Conservation (phyloP, 2,113 vertebrate species). For the Tenrec ecaudatus region DNA sequence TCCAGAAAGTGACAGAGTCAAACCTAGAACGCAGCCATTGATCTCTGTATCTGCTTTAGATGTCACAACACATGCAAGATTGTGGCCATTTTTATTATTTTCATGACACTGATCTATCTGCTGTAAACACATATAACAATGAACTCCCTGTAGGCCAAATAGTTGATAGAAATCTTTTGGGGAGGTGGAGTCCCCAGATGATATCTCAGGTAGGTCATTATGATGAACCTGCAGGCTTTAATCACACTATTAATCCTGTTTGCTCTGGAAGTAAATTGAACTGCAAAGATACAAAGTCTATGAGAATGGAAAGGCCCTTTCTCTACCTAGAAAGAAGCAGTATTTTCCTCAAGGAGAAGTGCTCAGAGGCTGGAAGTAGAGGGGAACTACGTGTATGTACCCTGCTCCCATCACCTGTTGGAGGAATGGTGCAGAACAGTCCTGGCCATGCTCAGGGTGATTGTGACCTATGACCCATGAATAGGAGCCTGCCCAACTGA, state of each 20-base stretch:
- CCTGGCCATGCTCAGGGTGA: neutral
- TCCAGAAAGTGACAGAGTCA: neutral
- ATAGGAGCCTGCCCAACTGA: neutral
- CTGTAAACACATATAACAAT: conserved; percentile 25
- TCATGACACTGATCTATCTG: neutral
- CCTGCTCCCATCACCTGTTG: neutral
- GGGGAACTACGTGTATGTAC: neutral
- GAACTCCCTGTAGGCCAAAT: neutral
- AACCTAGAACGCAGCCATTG: neutral
- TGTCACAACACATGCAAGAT: neutral
- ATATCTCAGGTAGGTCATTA: neutral
- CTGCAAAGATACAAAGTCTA: neutral
- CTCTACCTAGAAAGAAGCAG: neutral
- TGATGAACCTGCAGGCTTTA: conserved; percentile 8
- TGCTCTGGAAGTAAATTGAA: neutral
- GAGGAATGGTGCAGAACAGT: neutral
- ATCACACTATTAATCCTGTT: neutral
- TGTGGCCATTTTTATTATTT: conserved; percentile 15
- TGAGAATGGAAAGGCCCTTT: neutral
- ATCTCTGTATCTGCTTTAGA: neutral
- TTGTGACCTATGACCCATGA: neutral
- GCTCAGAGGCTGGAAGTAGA: neutral
- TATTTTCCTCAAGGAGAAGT: neutral
- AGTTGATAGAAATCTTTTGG: conserved; percentile 45
- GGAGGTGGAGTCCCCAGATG: neutral